Conservation (phyloP, 2,797 vertebrate genomes). For the Garrulus glandarius region DNA sequence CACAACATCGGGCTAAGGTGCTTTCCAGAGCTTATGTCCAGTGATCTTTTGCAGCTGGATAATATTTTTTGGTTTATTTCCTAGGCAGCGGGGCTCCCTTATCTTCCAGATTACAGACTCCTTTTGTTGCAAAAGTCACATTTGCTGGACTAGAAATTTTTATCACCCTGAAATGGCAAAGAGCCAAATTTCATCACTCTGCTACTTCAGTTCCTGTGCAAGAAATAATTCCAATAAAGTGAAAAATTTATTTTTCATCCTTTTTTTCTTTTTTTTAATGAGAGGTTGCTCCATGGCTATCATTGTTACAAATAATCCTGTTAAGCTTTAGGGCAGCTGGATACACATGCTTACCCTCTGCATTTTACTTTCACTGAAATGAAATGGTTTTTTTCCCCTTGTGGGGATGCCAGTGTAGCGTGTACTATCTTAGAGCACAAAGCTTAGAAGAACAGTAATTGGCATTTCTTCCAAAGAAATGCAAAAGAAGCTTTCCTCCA, state of each 20-base stretch:
- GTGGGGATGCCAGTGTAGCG: background rate
- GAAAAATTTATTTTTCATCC: background rate
- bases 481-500: background rate
- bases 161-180: background rate
- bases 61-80: background rate
- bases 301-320: background rate
- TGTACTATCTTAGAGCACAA: background rate
- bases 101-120: background rate
- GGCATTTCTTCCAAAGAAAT: background rate
- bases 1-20: background rate
- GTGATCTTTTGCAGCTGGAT: background rate
- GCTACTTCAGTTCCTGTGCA: background rate
- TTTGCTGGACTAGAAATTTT: background rate
- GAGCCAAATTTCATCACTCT: background rate
- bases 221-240: background rate
- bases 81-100: background rate
- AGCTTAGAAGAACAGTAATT: background rate
- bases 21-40: background rate
- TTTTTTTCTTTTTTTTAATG: background rate
- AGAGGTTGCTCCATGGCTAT: background rate
- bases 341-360: slow-evolving; percentile 2
- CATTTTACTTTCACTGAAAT: background rate
- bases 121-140: background rate
- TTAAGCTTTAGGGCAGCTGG: slow-evolving; percentile 8
- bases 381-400: background rate